phyloP scores from a whole-genome alignment of 2,113 vertebrate genomes.

The Bubalus kerabau region DNA sequence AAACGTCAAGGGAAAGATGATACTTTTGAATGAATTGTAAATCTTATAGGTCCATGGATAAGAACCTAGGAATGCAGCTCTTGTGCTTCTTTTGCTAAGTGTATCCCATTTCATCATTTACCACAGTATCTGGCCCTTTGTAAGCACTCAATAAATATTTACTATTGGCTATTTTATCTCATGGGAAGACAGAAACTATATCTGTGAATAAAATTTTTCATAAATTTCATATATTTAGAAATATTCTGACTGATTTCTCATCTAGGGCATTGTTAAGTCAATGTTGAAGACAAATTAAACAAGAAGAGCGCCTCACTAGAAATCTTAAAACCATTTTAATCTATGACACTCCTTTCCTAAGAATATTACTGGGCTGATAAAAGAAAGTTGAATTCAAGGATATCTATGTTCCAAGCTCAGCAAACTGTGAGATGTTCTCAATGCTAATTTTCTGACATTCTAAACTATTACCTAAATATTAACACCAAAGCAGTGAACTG shows the following conservation, averaged over 20 bases:
- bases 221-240: not conserved
- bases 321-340: not conserved
- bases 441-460: not conserved
- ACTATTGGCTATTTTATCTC: not conserved
- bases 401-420: not conserved
- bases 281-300: not conserved
- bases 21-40: not conserved
- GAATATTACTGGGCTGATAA: not conserved
- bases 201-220: not conserved
- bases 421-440: not conserved
- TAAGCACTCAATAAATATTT: not conserved
- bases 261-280: not conserved
- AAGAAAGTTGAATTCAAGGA: not conserved
- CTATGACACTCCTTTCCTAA: not conserved
- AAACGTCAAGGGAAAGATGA: not conserved
- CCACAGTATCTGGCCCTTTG: not conserved
- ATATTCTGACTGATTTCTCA: not conserved
- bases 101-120: not conserved
- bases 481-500: not conserved
- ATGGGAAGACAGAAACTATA: not conserved
- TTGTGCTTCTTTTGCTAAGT: not conserved
- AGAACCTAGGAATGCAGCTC: not conserved
- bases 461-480: not conserved
- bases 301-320: not conserved
- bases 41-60: not conserved